These are phyloP conservation scores for Scaptomyza polygonia DNA, from an alignment of 2,888 invertebrate genomes.

Conservation along the genomic window DNA sequence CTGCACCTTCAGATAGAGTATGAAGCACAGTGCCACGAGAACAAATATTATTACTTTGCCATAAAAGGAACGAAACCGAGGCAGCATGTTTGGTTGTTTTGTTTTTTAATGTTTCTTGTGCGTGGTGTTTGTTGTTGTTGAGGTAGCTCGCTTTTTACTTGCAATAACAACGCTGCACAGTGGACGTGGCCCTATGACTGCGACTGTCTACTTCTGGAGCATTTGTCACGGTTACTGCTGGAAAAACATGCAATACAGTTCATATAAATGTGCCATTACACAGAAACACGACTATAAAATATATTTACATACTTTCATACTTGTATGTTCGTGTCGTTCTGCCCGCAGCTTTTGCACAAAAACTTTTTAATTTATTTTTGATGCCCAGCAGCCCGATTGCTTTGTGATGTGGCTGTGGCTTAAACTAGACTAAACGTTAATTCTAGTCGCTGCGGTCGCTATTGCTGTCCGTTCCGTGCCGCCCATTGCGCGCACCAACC, in stretches of 20 bases:
- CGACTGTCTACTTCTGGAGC: slow-evolving; percentile 20
- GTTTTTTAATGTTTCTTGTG: slow-evolving; percentile 2
- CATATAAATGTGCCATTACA: slow-evolving; percentile 14
- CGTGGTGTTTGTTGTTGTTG: slow-evolving; percentile 33
- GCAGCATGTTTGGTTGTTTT: slow-evolving; percentile 76
- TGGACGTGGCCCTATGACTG: slow-evolving; percentile 49
- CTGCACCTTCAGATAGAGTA: slow-evolving; percentile 82
- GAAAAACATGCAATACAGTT: slow-evolving; percentile 10
- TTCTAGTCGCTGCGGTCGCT: slow-evolving; percentile 58
- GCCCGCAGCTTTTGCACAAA: slow-evolving; percentile 14
- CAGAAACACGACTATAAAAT: background rate
- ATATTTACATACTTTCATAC: slow-evolving; percentile 20
- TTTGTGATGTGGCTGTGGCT: slow-evolving; percentile 64
- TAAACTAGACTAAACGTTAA: slow-evolving; percentile 77
- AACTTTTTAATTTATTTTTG: slow-evolving; percentile 38
- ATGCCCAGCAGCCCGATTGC: slow-evolving; percentile 18
- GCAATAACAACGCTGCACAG: slow-evolving; percentile 49
- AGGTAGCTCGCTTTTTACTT: slow-evolving; percentile 50
- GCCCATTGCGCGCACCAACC: slow-evolving; percentile 42
- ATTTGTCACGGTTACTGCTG: slow-evolving; percentile 38
- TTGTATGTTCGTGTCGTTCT: slow-evolving; percentile 27
- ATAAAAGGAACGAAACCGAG: slow-evolving; percentile 83
- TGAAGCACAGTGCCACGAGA: slow-evolving; percentile 80
- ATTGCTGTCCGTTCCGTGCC: slow-evolving; percentile 33
- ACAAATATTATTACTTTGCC: slow-evolving; percentile 82